A percentile compares a stretch with the other conserved stretches of the same genome.
Evolutionary conservation across 2,888 invertebrate species (phyloP).

Genomic region (Cheilosia urbana): DNA sequence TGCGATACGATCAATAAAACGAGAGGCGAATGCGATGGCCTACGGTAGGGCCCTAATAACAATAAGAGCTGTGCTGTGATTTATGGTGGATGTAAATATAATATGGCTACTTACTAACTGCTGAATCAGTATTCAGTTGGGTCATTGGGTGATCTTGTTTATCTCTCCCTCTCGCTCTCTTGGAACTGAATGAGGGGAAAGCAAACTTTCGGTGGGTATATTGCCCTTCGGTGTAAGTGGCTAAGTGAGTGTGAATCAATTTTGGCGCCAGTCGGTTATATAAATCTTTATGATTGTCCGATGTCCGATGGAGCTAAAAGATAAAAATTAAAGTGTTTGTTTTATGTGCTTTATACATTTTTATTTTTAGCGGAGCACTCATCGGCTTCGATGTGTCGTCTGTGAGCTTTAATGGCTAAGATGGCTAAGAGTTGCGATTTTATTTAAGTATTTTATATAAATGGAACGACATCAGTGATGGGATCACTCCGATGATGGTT

Average conservation of each 20-base stretch:
- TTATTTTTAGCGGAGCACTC: background rate
- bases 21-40: slow-evolving; percentile 2
- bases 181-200: background rate
- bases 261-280: slow-evolving; percentile 43
- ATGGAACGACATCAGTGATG: too few species aligned
- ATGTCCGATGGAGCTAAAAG: slow-evolving; percentile 14
- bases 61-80: slow-evolving; percentile 19
- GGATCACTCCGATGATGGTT: too few species aligned
- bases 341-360: slow-evolving; percentile 20
- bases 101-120: slow-evolving; percentile 15
- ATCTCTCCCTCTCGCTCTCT: background rate
- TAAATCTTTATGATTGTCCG: slow-evolving; percentile 24
- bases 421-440: too few species aligned
- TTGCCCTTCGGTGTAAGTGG: slow-evolving; percentile 11
- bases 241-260: slow-evolving; percentile 39
- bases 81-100: slow-evolving; percentile 11
- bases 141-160: slow-evolving; percentile 8
- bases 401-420: background rate
- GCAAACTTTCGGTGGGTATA: slow-evolving; percentile 1
- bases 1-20: background rate
- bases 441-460: too few species aligned
- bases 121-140: slow-evolving; percentile 24
- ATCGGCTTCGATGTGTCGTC: background rate
- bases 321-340: slow-evolving; percentile 56
- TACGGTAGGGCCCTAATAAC: slow-evolving; percentile 7